Base-by-base conservation (phyloP, 2,113 vertebrate species). In the Falcunculus frontatus region DNA sequence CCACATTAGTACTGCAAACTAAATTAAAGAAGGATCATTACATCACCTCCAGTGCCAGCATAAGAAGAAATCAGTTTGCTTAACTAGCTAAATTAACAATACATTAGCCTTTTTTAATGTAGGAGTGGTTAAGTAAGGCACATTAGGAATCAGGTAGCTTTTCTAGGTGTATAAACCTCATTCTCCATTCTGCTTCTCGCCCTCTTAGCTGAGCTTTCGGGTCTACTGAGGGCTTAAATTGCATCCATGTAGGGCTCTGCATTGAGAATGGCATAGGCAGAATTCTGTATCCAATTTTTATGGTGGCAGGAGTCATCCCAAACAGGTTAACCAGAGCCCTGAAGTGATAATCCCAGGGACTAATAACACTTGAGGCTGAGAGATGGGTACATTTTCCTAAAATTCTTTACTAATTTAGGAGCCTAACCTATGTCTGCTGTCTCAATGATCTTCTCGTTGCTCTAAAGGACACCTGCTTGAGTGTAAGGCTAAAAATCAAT, bases 1-100 rank as follows among this genome's bases (percentile, higher is more conserved):
- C 99, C 99, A 99, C 99, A 99, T 99, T 98, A 99, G 98, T 92
- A 99, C 99, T 96, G 99, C 99, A 98, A 99, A 99, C 99, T 99
- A 75, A 94, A 98, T 95, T 65, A 93, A 13, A 97, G 78, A 95
- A 50, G 5, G 91, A 47, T 93, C 11, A 26, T 97, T 79, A 97
- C 79, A 55, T 93, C 84, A 83, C 46, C 49, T 65, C 33, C 47
- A 91, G 10, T 50, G 65, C 14, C 72, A 92, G 67, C 30, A 32
- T 12, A 60, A 65, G 37, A 86, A 83, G 47, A 73, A 78, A 82
- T 21, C 1, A 49, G 56, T 53, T 90, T 39, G 59, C 39, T 90
- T 86, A 79, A 81, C n/a, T 32, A 86, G 56, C 53, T 87, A 85
- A 68, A 4, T 12, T 12, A 78, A 81, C 6, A 41, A 74, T 55